These are phyloP conservation scores for Tricholauxania praeusta DNA, from an alignment of 2,888 invertebrate genomes.

Conservation along the genomic window DNA sequence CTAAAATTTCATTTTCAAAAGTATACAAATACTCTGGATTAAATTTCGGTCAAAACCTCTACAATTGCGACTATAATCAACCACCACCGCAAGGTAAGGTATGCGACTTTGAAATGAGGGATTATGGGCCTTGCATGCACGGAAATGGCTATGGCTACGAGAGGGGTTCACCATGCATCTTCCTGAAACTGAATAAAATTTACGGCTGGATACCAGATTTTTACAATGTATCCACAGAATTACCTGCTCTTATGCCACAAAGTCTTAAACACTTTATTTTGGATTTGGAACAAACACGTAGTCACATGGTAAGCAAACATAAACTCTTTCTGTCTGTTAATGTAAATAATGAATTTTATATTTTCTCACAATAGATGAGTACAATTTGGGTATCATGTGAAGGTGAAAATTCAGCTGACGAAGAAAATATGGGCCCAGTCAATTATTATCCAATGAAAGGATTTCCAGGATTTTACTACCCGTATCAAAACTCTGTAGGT, in stretches of 20 bases:
- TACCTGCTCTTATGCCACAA: constrained; percentile 82
- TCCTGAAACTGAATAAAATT: constrained; percentile 96
- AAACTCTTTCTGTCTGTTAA: constrained; percentile 62
- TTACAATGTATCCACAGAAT: constrained; percentile 77
- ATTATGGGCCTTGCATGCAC: constrained; percentile 84
- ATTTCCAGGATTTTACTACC: constrained; percentile 91
- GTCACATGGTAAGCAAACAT: constrained; percentile 71
- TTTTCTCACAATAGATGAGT: constrained; percentile 72
- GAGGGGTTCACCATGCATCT: constrained; percentile 92
- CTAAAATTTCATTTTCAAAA: constrained; percentile 54
- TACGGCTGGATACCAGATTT: constrained; percentile 89
- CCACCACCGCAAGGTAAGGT: constrained; percentile 82
- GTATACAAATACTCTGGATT: no score
- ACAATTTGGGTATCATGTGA: constrained; percentile 94
- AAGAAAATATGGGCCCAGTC: constrained; percentile 90
- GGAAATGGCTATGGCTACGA: constrained; percentile 91
- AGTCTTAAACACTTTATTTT: constrained; percentile 78
- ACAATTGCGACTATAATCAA: constrained; percentile 54
- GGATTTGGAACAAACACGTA: constrained; percentile 67
- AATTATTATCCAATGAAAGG: constrained; percentile 85
- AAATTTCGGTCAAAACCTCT: no score
- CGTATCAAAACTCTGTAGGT: constrained; percentile 86
- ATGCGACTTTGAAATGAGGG: constrained; percentile 87
- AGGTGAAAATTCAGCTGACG: constrained; percentile 93
- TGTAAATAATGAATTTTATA: constrained; percentile 52